Evolutionary conservation across 2,797 vertebrate species (phyloP).

Genomic region (Pterois miles): DNA sequence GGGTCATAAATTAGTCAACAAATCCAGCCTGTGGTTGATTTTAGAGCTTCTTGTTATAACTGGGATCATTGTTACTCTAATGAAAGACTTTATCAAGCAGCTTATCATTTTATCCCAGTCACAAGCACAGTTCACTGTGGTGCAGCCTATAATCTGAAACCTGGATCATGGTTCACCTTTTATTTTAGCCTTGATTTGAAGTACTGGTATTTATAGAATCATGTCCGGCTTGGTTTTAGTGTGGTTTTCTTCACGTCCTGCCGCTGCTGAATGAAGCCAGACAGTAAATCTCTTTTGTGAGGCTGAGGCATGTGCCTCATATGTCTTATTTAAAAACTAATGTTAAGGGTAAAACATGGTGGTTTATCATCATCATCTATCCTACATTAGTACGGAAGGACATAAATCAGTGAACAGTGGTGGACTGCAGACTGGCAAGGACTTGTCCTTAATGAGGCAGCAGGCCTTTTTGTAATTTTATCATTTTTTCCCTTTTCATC

Average conservation of each 20-base stretch:
- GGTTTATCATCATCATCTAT: constrained; percentile 18
- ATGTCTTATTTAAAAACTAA: neutral
- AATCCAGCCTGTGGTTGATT: constrained; percentile 8
- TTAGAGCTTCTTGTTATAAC: constrained; percentile 14
- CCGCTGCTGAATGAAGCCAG: neutral
- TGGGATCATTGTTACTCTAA: constrained; percentile 17
- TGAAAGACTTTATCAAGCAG: constrained; percentile 22
- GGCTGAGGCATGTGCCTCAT: neutral
- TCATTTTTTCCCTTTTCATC: neutral
- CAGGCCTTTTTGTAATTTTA: neutral
- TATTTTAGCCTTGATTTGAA: constrained; percentile 15
- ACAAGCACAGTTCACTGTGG: neutral
- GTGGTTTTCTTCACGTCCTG: neutral
- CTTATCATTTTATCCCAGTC: constrained; percentile 22
- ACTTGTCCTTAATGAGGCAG: constrained; percentile 18
- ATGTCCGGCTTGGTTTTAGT: neutral
- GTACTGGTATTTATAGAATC: neutral
- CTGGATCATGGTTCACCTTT: constrained; percentile 5
- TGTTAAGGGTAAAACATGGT: neutral
- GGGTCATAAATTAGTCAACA: neutral
- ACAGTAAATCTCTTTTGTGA: neutral
- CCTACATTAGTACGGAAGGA: constrained; percentile 1
- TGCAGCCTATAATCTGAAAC: constrained; percentile 1
- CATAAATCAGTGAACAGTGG: constrained; percentile 8
- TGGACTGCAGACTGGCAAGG: neutral